These are phyloP conservation scores for Crocuta crocuta DNA, from an alignment of 2,113 vertebrate species.

Conservation along the genomic window DNA sequence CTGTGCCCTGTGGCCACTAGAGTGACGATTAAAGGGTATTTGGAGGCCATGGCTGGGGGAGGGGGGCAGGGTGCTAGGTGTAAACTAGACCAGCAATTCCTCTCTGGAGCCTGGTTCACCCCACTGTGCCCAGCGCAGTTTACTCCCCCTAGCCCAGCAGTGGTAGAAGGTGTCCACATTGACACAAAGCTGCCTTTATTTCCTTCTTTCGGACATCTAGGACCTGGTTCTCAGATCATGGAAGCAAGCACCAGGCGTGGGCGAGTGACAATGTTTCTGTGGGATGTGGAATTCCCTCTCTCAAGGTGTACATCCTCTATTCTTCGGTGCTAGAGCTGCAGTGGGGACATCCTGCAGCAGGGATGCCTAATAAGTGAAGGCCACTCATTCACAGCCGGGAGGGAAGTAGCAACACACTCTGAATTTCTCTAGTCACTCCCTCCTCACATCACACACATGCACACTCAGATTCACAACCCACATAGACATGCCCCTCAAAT, in stretches of 20 bases:
- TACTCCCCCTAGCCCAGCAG: background rate
- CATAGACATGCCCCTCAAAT: background rate
- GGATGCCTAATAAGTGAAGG: background rate
- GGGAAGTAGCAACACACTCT: background rate
- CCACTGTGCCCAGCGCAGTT: background rate
- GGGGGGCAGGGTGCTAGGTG: no score
- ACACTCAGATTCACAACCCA: background rate
- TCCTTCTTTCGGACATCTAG: background rate
- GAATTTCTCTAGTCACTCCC: background rate
- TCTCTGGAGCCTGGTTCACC: background rate
- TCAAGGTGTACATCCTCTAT: background rate
- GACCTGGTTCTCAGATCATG: background rate
- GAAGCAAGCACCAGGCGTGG: fast-evolving
- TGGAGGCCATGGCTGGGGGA: background rate
- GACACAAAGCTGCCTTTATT: background rate
- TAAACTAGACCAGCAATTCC: background rate
- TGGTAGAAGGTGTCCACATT: no score
- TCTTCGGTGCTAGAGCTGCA: background rate
- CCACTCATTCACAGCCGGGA: background rate
- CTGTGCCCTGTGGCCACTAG: background rate
- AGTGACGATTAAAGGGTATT: background rate
- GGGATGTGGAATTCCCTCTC: background rate
- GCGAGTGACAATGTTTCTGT: background rate
- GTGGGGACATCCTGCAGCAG: background rate
- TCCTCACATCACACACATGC: background rate